These are phyloP conservation scores for Ispidina picta DNA, from an alignment of 2,797 vertebrate species.

Conservation along the genomic window DNA sequence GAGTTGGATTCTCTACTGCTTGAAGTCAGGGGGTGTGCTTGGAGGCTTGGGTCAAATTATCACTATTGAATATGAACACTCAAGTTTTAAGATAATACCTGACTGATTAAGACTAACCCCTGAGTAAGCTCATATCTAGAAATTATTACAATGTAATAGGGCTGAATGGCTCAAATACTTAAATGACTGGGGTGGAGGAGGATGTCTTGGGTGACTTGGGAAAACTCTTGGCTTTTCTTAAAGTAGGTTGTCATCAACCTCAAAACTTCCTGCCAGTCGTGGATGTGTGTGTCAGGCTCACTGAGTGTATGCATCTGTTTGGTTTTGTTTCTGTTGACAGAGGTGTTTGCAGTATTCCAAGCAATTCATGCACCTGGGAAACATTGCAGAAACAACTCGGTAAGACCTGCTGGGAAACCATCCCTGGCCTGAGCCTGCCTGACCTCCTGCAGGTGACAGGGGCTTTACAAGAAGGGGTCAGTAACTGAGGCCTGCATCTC, in stretches of 20 bases:
- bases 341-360: constrained; percentile 93
- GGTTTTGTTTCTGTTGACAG: constrained; percentile 76
- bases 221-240: not conserved
- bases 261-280: not conserved
- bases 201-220: not conserved
- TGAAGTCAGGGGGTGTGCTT: not conserved
- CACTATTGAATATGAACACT: not conserved
- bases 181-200: not conserved
- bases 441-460: not conserved
- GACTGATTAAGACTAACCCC: not conserved
- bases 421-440: not conserved
- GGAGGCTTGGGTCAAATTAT: not conserved
- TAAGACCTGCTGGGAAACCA: constrained; percentile 59
- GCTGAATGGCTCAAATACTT: not conserved
- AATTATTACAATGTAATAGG: not conserved
- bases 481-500: not conserved
- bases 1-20: not conserved
- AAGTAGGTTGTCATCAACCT: not conserved
- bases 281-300: not conserved
- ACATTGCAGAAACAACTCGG: constrained; percentile 90
- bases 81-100: not conserved
- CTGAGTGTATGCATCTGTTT: not conserved
- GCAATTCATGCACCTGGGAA: constrained; percentile 95
- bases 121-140: not conserved
- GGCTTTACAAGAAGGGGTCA: not conserved